Evolutionary conservation across 2,797 vertebrate genomes (phyloP), one percentile per base, ranked within the genome.

Genomic region (Smutsia temminckii): DNA sequence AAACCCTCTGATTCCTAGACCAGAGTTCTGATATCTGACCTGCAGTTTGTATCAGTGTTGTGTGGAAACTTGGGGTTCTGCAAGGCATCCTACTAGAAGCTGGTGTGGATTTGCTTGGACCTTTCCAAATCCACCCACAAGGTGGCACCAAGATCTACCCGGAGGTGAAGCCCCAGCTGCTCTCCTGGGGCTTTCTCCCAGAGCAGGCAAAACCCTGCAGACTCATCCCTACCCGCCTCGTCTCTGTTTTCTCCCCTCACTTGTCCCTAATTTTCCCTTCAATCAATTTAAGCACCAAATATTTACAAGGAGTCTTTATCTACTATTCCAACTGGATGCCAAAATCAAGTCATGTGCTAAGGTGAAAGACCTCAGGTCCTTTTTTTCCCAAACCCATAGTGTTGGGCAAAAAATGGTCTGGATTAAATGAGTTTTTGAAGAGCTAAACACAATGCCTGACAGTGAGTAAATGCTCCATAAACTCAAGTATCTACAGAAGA

Each of bases 71-170:
- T 9, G 69, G 37, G 37, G 83, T n/a, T 88, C 57, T 85, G 17
- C 27, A 37, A 27, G 51, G 77, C 72, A 51, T 77, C 89, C 57
- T 17, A 6, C 6, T 11, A 75, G 51, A 42, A 37, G 40, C 13
- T 9, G 14, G 10, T 10, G 29, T 7, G 51, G 8, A 46, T 34
- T 53, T 37, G 69, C 18, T 55, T 61, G 40, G 75, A 84, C 53
- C 71, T 91, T 94, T 64, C 83, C 75, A 89, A 63, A 75, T 66
- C 46, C 55, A 74, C 84, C 92, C 97, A 94, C 87, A 91, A 93
- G 94, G 84, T 71, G 64, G 95, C 94, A 95, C 94, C 86, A 92
- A 75, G 91, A 72, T 11, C 23, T 17, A 29, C 55, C 32, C 37
- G 0, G 49, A 92, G 61, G 90, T 75, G 14, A 66, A 84, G 66